Conservation (phyloP, 2,113 vertebrate genomes). For the Rynchops niger region DNA sequence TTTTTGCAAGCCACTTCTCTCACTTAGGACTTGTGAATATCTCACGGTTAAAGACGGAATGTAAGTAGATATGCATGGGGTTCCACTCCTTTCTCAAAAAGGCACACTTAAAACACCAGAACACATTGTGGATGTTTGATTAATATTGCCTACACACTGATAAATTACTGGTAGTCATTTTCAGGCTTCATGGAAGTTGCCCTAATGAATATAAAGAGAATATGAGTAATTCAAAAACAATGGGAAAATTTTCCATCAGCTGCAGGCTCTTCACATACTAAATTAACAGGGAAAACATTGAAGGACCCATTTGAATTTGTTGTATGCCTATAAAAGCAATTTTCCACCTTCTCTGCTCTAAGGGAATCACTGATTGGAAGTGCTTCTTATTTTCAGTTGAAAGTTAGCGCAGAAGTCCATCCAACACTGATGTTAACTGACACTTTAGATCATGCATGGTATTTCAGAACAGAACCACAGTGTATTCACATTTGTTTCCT, state of each 20-base stretch:
- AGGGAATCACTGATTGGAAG: background rate
- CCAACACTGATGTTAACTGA: background rate
- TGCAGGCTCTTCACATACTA: background rate
- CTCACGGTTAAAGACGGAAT: background rate
- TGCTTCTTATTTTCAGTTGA: background rate
- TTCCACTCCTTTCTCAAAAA: background rate
- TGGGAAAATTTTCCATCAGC: background rate
- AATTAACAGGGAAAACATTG: background rate
- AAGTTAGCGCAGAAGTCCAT: background rate
- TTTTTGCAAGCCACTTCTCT: background rate
- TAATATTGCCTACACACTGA: background rate
- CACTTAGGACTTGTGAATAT: background rate
- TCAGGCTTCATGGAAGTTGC: background rate
- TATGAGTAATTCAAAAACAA: background rate
- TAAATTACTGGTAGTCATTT: background rate
- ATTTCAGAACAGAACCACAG: background rate
- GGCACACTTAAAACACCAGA: background rate
- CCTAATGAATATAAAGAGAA: background rate
- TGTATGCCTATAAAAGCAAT: constrained; percentile 6
- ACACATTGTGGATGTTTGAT: background rate
- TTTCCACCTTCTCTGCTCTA: background rate
- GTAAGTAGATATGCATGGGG: background rate
- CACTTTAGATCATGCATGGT: background rate
- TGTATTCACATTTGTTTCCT: background rate
- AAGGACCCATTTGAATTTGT: constrained; percentile 18